phyloP scores from a whole-genome alignment of 1,140 invertebrate genomes.

The Magallana angulata region DNA sequence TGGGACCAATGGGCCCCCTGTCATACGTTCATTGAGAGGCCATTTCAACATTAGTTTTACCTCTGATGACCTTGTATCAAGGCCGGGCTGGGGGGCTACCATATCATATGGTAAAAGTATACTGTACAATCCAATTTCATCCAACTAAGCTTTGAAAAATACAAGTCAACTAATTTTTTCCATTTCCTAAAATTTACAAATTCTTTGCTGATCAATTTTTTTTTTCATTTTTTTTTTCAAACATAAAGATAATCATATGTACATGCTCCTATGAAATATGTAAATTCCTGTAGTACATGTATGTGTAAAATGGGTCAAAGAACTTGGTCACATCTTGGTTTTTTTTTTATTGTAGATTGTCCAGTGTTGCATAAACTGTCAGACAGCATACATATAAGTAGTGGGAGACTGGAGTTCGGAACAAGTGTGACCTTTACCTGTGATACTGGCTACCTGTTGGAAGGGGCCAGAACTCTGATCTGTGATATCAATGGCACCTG shows the following conservation, averaged over 20 bases:
- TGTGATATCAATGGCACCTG: conserved; percentile 65
- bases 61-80: conserved; percentile 57
- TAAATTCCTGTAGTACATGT: not conserved
- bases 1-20: conserved; percentile 13
- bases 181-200: no score
- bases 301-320: not conserved
- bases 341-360: conserved; percentile 59
- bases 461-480: conserved; percentile 45
- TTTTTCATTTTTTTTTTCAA: no score
- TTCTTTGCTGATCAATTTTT: no score
- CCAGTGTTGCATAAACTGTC: conserved; percentile 47
- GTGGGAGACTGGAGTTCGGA: conserved; percentile 50
- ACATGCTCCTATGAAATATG: no score
- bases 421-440: conserved; percentile 56
- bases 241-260: no score
- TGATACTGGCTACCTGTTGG: conserved; percentile 44
- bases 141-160: no score
- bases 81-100: conserved; percentile 59
- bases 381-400: conserved; percentile 46
- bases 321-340: not conserved
- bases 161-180: no score
- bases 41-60: conserved; percentile 53
- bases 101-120: conserved; percentile 60
- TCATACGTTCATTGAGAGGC: conserved; percentile 8
- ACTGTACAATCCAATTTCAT: not conserved